Percentiles rank a stretch among this genome's conserved stretches.
These are phyloP conservation scores for Drosophila macrospina DNA, from an alignment of 2,888 invertebrate genomes.

Conservation along the genomic window DNA sequence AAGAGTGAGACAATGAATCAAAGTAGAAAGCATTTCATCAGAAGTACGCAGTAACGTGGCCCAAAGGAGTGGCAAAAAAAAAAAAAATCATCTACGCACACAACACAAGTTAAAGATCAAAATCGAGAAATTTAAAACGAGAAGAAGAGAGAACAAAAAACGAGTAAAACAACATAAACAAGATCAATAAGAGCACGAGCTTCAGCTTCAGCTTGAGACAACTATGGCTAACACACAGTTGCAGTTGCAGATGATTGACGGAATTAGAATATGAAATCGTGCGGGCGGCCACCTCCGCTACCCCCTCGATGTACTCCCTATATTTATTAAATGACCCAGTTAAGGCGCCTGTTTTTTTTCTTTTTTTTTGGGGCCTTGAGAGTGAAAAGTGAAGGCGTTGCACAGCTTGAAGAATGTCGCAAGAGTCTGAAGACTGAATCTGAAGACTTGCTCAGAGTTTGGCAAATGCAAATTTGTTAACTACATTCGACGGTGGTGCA, in stretches of 20 bases:
- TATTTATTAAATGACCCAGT: constrained; percentile 83
- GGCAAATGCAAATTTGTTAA: constrained; percentile 75
- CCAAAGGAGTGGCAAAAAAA: constrained; percentile 78
- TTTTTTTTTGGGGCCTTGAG: constrained; percentile 36
- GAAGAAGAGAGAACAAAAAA: not conserved
- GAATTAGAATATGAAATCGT: constrained; percentile 82
- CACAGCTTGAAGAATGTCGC: constrained; percentile 73
- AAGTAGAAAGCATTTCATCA: constrained; percentile 82
- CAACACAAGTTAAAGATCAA: constrained; percentile 82
- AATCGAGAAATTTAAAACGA: constrained; percentile 58
- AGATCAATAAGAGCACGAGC: constrained; percentile 71
- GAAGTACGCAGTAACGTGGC: constrained; percentile 52
- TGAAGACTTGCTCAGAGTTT: constrained; percentile 63
- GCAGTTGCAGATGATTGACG: constrained; percentile 80
- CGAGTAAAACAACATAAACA: constrained; percentile 41
- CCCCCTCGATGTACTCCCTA: not conserved
- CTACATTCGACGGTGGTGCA: constrained; percentile 51
- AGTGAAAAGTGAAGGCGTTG: constrained; percentile 79
- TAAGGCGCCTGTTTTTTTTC: constrained; percentile 59
- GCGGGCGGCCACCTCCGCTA: constrained; percentile 24
- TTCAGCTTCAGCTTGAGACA: constrained; percentile 16
- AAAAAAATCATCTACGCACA: constrained; percentile 59
- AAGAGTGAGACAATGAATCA: constrained; percentile 60
- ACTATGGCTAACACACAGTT: constrained; percentile 51
- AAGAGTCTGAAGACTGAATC: constrained; percentile 27